These are phyloP conservation scores for Batillaria attramentaria DNA, from an alignment of 1,140 invertebrate species.

Conservation along the genomic window DNA sequence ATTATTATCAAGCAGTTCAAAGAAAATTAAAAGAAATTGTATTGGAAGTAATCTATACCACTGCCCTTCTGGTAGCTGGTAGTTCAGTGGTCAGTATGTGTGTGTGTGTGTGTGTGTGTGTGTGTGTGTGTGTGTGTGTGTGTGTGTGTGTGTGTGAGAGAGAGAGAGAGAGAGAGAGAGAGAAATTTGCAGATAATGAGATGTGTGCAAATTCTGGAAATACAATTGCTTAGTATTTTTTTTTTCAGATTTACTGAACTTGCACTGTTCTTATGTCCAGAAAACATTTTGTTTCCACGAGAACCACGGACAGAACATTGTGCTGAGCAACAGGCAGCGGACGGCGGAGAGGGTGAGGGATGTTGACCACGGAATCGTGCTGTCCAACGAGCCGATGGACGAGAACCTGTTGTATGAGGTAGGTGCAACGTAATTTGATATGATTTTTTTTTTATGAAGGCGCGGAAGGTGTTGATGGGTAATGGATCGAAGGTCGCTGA, in stretches of 20 bases:
- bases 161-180: slow-evolving; percentile 2
- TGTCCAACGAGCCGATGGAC: background rate
- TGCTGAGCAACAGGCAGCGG: background rate
- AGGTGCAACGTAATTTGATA: too few relatives aligned
- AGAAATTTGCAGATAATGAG: background rate
- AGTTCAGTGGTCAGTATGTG: too few relatives aligned
- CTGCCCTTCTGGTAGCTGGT: too few relatives aligned
- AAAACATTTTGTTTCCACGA: background rate
- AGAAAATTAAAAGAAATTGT: background rate
- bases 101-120: background rate
- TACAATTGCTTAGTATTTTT: too few relatives aligned
- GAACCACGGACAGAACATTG: background rate
- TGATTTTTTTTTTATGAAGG: too few relatives aligned
- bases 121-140: background rate
- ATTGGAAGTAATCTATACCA: background rate
- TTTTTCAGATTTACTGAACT: too few relatives aligned
- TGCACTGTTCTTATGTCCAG: background rate
- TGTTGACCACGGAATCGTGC: background rate
- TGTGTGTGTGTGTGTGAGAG: slow-evolving; percentile 2
- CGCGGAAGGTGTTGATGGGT: too few relatives aligned
- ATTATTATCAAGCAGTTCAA: too few relatives aligned
- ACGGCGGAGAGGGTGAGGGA: background rate
- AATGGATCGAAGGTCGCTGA: too few relatives aligned
- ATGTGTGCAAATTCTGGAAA: too few relatives aligned
- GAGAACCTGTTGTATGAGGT: background rate